Base-by-base conservation (phyloP, 2,888 invertebrate genomes). In the Aromia moschata region DNA sequence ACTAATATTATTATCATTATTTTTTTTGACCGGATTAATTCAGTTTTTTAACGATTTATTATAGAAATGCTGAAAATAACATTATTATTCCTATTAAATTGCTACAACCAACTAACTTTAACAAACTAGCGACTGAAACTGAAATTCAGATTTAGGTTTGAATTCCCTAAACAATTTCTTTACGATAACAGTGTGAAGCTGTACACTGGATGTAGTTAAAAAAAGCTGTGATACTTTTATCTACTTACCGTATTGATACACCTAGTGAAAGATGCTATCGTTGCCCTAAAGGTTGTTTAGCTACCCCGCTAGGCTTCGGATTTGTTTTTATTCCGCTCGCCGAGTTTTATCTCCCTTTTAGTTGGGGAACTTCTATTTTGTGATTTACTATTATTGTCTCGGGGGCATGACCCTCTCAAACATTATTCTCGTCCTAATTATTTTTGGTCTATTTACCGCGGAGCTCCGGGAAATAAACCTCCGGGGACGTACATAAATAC, bases 241-340 rank as follows among this genome's bases (percentile, higher is more conserved):
- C 7, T 25, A 25, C 25, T 25, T 25, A 25, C 3, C 25, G 7
- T 5, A 25, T 25, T 25, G 7, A 25, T 7, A 5, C 25, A 25
- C 25, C 3, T 25, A 25, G 7, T n/a, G 25, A 25, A 25, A 25
- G 25, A n/a, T n/a, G n/a, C 7, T 25, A 25, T 25, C 7, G 25
- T 25, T 25, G n/a, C 25, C 25, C 3, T 3, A 7, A 25, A 25
- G 4, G 3, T 25, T 7, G 7, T 25, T 25, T 25, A 7, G 25
- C 25, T 33, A 2, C 5, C 12, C 18, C n/a, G 20, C 38, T 5
- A 10, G n/a, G 49, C 11, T 20, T 20, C 9, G 18, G 18, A 49
- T 49, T 49, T 18, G 49, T 49, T 49, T 49, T 49, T 38, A 49
- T 37, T 49, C 14, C 20, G n/a, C 14, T 38, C 18, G 49, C 38